Percentiles rank a stretch among this genome's conserved stretches.
phyloP scores from a whole-genome alignment of 2,888 invertebrate genomes.

The Nymphalis polychloros region DNA sequence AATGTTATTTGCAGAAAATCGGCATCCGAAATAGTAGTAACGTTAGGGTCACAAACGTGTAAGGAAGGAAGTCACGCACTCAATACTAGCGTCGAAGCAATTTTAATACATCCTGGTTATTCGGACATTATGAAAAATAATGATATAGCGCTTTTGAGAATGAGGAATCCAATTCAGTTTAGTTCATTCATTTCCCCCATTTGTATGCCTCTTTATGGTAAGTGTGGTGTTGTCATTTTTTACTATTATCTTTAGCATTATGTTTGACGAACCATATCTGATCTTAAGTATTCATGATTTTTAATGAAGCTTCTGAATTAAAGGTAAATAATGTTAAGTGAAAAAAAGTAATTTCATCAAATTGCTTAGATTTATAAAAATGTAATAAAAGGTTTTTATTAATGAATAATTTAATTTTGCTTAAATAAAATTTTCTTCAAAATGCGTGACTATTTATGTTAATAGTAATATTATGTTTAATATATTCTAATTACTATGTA shows the following conservation, averaged over 20 bases:
- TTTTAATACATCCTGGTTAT: constrained; percentile 80
- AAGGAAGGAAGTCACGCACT: constrained; percentile 68
- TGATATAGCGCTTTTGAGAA: constrained; percentile 82
- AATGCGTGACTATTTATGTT: background rate
- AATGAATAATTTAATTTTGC: no score
- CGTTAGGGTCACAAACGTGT: constrained; percentile 79
- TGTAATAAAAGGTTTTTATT: no score
- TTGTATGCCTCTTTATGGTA: constrained; percentile 79
- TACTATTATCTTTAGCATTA: no score
- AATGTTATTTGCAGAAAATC: constrained; percentile 50
- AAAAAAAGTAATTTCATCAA: no score
- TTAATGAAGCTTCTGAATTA: no score
- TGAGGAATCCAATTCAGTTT: constrained; percentile 76
- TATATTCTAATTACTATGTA: background rate
- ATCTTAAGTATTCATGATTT: no score
- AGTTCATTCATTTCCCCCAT: constrained; percentile 80
- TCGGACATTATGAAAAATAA: constrained; percentile 74
- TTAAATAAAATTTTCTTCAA: no score
- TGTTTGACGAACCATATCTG: no score
- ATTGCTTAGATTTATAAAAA: no score
- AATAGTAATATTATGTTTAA: background rate
- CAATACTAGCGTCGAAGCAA: constrained; percentile 74
- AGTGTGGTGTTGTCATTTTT: constrained; percentile 24
- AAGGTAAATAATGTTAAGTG: no score
- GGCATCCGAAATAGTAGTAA: constrained; percentile 68